Percentiles rank a stretch among this genome's conserved stretches.
Evolutionary conservation across 2,888 invertebrate species (phyloP).

Genomic region (Lasiommata megera): DNA sequence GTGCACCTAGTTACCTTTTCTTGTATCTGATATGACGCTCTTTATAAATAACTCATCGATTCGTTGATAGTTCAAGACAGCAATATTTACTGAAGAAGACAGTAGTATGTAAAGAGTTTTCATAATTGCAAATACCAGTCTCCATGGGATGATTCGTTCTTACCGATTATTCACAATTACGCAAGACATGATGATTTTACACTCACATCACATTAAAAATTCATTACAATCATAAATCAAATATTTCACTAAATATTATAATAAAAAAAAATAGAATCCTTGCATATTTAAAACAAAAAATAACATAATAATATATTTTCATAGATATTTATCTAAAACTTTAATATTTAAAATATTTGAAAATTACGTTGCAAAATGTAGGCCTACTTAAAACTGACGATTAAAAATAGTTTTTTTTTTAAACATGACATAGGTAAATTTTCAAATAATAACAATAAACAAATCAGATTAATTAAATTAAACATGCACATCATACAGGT

Average conservation of each 20-base stretch:
- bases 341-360: neutral
- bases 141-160: constrained; percentile 60
- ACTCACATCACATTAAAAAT: neutral
- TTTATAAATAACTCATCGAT: neutral
- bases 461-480: neutral
- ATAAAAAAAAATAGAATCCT: neutral
- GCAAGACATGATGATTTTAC: neutral
- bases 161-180: constrained; percentile 46
- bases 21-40: neutral
- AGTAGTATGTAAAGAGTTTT: constrained; percentile 24
- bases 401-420: too few relatives aligned
- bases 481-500: neutral
- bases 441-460: neutral
- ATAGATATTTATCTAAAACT: neutral
- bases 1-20: neutral
- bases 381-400: neutral
- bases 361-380: neutral
- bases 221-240: neutral
- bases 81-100: too few relatives aligned
- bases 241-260: neutral
- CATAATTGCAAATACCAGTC: constrained; percentile 58
- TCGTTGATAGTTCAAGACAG: neutral
- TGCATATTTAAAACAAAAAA: neutral
- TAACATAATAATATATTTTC: neutral
- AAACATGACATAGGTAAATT: neutral